Base-by-base conservation (phyloP, 1,140 invertebrate species). In the Dolichoris vasculosae region DNA sequence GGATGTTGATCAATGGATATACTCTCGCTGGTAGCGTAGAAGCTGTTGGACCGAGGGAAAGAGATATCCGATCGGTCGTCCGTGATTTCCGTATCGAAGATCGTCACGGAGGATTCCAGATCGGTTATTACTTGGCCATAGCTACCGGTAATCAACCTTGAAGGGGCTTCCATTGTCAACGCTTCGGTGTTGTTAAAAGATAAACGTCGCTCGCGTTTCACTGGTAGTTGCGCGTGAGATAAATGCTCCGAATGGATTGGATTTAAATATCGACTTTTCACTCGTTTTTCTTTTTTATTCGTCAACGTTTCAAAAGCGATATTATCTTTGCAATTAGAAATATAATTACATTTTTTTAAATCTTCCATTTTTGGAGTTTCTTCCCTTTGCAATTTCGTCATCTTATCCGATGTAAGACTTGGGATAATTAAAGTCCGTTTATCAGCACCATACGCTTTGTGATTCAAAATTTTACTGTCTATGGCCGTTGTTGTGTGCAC, bases 131-230 rank as follows among this genome's bases (percentile, higher is more conserved):
- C 4, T 69, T 40, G 67, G 1, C 6, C 15, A 20, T 59, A 26
- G 13, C 15, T 0, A 35, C 8, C 35, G 17, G 15, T 30, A 38
- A 69, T 38, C 13, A 30, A 38, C 17, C 2, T 35, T 6, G 46
- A 30, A 20, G 8, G 11, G 40, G 46, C 46, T 77, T 40, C 75
- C n/a, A 0, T 51, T n/a, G 26, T 9, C 15, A 20, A 11, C 23
- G 20, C 40, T 0, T 20, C n/a, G 20, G n/a, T 64, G 13, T 23
- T 46, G 32, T 84, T 78, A 35, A 64, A 76, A 59, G 75, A 48
- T 9, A 84, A 38, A 35, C 81, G 81, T n/a, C 48, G 69, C 40
- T 64, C 55, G n/a, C 82, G 82, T 6, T 23, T 63, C 73, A 1
- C 23, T 59, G 11, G 32, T 11, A 17, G 43, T 75, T 59, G 48